phyloP scores from a whole-genome alignment of 2,113 vertebrate genomes.

The Peucedramus taeniatus region DNA sequence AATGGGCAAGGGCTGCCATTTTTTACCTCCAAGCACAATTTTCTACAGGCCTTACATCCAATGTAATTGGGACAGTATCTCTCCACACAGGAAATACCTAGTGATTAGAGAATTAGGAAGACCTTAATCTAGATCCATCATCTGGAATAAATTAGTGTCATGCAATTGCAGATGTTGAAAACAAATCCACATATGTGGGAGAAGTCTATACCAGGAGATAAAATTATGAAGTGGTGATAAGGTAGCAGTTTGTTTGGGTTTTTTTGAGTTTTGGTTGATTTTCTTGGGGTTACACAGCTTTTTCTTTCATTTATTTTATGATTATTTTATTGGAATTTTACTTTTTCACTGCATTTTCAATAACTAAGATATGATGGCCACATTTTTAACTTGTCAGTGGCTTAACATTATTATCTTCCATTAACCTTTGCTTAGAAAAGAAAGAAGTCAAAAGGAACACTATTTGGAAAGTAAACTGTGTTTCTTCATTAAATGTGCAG shows the following conservation, averaged over 20 bases:
- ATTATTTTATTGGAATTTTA: background rate
- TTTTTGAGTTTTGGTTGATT: background rate
- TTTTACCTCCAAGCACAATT: background rate
- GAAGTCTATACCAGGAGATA: background rate
- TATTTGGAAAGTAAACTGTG: background rate
- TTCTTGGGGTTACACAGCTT: background rate
- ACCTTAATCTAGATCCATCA: background rate
- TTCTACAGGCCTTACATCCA: background rate
- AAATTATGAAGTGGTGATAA: background rate
- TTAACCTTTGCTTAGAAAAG: background rate
- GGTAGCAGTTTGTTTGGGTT: background rate
- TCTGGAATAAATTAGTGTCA: background rate
- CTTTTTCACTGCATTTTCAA: background rate
- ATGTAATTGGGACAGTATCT: background rate
- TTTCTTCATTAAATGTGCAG: constrained; percentile 18
- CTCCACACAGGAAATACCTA: background rate
- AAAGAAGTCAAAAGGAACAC: constrained; percentile 18
- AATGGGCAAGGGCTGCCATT: background rate
- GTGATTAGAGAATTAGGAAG: background rate
- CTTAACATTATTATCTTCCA: background rate
- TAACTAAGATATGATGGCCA: background rate
- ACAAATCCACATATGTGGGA: rapidly evolving
- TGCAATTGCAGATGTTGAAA: background rate
- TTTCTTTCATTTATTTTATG: background rate
- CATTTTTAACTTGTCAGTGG: background rate